These are phyloP conservation scores for Scomber colias DNA, from an alignment of 2,113 vertebrate species.

Conservation along the genomic window DNA sequence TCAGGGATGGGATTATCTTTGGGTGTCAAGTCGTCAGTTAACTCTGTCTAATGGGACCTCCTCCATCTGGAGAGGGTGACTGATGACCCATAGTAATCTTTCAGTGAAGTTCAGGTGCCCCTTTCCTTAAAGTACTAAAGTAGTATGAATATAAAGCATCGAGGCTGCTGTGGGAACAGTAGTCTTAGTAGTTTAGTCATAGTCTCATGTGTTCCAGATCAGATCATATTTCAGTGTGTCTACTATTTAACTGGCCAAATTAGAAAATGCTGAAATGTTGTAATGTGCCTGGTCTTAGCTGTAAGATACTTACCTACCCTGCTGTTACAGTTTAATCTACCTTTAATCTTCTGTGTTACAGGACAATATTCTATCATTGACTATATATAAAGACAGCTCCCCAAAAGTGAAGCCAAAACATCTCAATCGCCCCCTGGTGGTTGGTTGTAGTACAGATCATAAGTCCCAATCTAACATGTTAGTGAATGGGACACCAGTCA, in stretches of 20 bases:
- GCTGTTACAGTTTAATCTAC: no score
- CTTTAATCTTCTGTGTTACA: no score
- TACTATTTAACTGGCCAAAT: not conserved
- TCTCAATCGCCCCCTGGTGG: no score
- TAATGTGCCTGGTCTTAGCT: no score
- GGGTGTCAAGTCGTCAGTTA: constrained; percentile 56
- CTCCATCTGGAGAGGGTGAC: not conserved
- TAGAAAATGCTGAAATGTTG: no score
- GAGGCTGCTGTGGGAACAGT: not conserved
- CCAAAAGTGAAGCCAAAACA: no score
- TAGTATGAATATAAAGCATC: not conserved
- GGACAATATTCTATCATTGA: not conserved
- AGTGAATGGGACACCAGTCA: no score
- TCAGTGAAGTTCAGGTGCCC: constrained; percentile 11
- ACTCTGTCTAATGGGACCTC: constrained; percentile 48
- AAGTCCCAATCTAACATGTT: no score
- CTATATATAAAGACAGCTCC: no score
- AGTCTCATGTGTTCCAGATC: not conserved
- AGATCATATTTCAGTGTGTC: not conserved
- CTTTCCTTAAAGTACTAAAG: not conserved
- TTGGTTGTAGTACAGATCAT: no score
- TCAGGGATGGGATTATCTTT: constrained; percentile 40
- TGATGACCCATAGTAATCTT: constrained; percentile 9
- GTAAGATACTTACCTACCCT: no score
- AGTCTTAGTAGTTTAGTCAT: not conserved